Evolutionary conservation across 2,888 invertebrate species (phyloP), one percentile per base, ranked within the genome.

Genomic region (Synanthedon formicaeformis): DNA sequence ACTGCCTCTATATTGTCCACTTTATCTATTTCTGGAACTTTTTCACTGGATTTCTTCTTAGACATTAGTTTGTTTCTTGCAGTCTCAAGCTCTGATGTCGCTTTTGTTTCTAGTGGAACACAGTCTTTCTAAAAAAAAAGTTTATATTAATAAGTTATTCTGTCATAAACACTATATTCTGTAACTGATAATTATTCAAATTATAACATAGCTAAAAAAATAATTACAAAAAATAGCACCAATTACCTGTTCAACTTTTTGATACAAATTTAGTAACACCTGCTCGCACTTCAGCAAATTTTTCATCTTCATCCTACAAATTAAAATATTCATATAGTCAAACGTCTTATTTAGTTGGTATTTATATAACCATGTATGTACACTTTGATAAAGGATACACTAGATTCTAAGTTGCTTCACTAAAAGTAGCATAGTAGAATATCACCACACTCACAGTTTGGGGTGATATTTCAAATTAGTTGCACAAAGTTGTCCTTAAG

Each of bases 201-300:
- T 4, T 45, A n/a, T 45, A 45, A 14, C 45, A 45, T 13, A 50
- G 40, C 27, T 27, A 51, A 50, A 52, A 52, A 50, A 50, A 4
- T 5, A 52, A 18, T 14, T 54, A 41, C 52, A 53, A 34, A 34
- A 34, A 34, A 8, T 8, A 34, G 10, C 34, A 34, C 8, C 34
- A 72, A 60, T 52, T 57, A 91, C 92, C 89, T 90, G 88, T 69
- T 90, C 89, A 40, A 92, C 90, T 88, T 91, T 92, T 50, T 88
- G 82, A 63, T 91, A 89, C 58, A 93, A 84, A 74, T 91, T 92
- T 53, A 90, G 75, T 41, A 93, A 79, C 54, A 93, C 91, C 68
- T 90, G 90, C 77, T 93, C 92, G 71, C 92, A 92, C 78, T 91
- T 91, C 18, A 88, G 78, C 51, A 93, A 73, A 52, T 92, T 92